Evolutionary conservation across 2,888 invertebrate species (phyloP).

Genomic region (Sarcophaga caerulescens): DNA sequence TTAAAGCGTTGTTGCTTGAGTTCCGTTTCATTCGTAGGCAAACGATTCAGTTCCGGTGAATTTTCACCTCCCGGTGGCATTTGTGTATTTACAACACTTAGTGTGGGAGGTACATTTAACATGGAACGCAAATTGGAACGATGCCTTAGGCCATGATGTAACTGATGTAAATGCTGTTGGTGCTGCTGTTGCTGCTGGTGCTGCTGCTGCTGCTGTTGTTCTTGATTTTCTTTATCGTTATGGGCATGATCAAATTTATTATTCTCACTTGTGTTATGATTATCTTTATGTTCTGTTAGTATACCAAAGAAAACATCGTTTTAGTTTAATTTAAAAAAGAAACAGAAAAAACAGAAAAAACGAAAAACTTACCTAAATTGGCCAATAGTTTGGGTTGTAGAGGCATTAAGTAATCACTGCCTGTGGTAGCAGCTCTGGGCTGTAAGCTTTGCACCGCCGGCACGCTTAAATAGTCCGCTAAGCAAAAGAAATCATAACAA

Average conservation of each 20-base stretch:
- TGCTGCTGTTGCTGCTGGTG: slow-evolving; percentile 47
- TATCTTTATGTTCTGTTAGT: slow-evolving; percentile 77
- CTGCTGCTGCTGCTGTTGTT: slow-evolving; percentile 45
- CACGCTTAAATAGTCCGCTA: slow-evolving; percentile 83
- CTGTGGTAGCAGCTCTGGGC: slow-evolving; percentile 87
- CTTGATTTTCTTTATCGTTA: slow-evolving; percentile 51
- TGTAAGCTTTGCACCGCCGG: slow-evolving; percentile 84
- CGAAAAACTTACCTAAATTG: slow-evolving; percentile 77
- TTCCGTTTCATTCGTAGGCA: slow-evolving; percentile 65
- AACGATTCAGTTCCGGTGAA: neutral
- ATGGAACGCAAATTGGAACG: slow-evolving; percentile 68
- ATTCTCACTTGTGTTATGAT: slow-evolving; percentile 74
- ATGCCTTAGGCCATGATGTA: slow-evolving; percentile 64
- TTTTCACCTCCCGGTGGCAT: slow-evolving; percentile 74
- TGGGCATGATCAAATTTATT: slow-evolving; percentile 53
- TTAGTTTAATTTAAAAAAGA: slow-evolving; percentile 1
- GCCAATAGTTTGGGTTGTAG: slow-evolving; percentile 86
- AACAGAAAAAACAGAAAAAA: slow-evolving; percentile 25
- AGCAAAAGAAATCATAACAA: neutral
- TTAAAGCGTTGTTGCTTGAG: slow-evolving; percentile 68
- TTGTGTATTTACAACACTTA: slow-evolving; percentile 75
- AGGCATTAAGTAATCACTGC: slow-evolving; percentile 87
- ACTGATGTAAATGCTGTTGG: slow-evolving; percentile 45
- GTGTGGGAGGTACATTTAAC: slow-evolving; percentile 76
- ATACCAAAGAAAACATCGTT: neutral